Percentiles rank a stretch among this genome's conserved stretches.
phyloP scores from a whole-genome alignment of 2,888 invertebrate species.

The Antheraea assamensis region DNA sequence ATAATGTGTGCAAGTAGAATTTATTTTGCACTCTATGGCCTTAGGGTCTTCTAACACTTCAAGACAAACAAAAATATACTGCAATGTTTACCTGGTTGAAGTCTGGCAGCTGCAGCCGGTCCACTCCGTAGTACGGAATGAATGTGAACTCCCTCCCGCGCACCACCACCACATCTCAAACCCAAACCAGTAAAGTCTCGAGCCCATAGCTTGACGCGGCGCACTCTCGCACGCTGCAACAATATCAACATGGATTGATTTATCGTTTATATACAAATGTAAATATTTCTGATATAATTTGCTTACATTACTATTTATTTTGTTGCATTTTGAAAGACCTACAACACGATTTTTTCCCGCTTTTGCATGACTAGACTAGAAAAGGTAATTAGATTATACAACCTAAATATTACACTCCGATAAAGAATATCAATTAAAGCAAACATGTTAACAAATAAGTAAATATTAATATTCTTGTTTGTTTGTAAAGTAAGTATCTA shows the following conservation, averaged over 20 bases:
- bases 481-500: not conserved
- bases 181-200: constrained; percentile 95
- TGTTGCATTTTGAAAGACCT: no score
- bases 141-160: constrained; percentile 94
- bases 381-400: no score
- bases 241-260: constrained; percentile 41
- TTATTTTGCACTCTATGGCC: not conserved
- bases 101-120: constrained; percentile 93
- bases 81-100: constrained; percentile 86
- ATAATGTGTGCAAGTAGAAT: not conserved
- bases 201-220: constrained; percentile 88
- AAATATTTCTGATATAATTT: not conserved
- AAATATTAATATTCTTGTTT: no score
- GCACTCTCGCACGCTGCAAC: constrained; percentile 67
- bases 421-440: no score
- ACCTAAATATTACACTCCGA: no score
- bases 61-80: not conserved
- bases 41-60: not conserved
- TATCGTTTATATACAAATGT: not conserved
- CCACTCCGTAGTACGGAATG: constrained; percentile 93
- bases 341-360: no score
- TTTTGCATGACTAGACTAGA: no score
- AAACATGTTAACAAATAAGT: no score
- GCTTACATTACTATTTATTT: no score
- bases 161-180: constrained; percentile 94